Conservation (phyloP, 2,113 vertebrate genomes). For the Eulemur rufifrons region DNA sequence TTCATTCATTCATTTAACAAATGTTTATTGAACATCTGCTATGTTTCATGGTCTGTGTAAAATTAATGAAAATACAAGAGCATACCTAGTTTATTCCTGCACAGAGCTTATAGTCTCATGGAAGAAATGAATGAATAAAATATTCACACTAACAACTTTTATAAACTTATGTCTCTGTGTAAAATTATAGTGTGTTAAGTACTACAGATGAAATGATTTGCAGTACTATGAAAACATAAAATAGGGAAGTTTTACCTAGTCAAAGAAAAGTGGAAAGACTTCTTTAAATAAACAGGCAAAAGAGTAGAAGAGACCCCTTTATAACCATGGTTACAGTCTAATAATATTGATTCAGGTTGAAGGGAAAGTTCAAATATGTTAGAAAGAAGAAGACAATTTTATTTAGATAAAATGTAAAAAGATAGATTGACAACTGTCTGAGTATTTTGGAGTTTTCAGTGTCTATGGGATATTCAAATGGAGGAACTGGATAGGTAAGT, state of each 20-base stretch:
- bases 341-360: not conserved
- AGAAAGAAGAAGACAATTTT: not conserved
- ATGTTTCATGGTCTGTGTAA: not conserved
- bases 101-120: not conserved
- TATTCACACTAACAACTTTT: not conserved
- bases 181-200: slow-evolving; percentile 25
- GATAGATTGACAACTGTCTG: not conserved
- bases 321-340: not conserved
- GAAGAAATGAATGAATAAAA: not conserved
- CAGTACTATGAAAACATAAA: not conserved
- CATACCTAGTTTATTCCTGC: not conserved
- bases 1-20: not conserved
- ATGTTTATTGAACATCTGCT: not conserved
- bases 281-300: not conserved
- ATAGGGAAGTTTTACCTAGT: not conserved
- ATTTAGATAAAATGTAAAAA: not conserved
- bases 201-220: not conserved
- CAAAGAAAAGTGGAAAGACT: not conserved
- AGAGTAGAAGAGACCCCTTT: not conserved
- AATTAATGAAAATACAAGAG: not conserved
- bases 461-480: not conserved
- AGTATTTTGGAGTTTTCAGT: not conserved
- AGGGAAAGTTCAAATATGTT: not conserved
- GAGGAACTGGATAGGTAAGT: not conserved
- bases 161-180: not conserved